Base-by-base conservation (phyloP, 1,140 invertebrate genomes). In the Cotesia typhae region DNA sequence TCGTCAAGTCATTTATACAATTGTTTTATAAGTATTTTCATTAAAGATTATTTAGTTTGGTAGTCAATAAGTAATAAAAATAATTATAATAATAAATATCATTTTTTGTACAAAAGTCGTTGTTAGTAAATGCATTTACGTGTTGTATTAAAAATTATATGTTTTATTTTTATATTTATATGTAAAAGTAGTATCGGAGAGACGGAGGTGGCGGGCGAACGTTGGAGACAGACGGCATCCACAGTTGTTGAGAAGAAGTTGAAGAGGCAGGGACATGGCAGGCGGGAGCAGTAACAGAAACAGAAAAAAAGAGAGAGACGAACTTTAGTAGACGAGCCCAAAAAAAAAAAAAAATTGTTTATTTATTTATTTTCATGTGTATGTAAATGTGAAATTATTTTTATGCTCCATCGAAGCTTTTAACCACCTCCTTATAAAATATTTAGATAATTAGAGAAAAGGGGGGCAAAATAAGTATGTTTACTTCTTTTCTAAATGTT, bases 211-310 rank as follows among this genome's bases (percentile, higher is more conserved):
- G 78, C 84, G 84, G 82, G 79, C 84, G 84, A 82, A 86, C 84
- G 85, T 85, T 86, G 84, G 83, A 87, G 83, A 80, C 83, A 85
- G 84, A 87, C 84, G 83, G 83, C 83, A 87, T 84, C 85, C 86
- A 71, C 70, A 87, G 86, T 85, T 84, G 86, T 87, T 87, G 81
- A 84, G 81, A 86, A 87, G 82, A 71, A 85, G 82, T 85, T 85
- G 84, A 82, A 87, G 74, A 72, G 85, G 83, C 84, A 76, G 83
- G 85, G 83, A 86, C 70, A 71, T 71, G 64, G 84, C 85, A 87
- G 85, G 79, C 85, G 82, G 86, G 85, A 86, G 79, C 85, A 85
- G 83, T 85, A 86, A 85, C 84, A 86, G 84, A 86, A 86, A 87
- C 84, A 86, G 84, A 86, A 86, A 86, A 76, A 82, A 85, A 86